Base-by-base conservation (phyloP, 2,888 invertebrate genomes). In the Nephrocerus scutellatus region DNA sequence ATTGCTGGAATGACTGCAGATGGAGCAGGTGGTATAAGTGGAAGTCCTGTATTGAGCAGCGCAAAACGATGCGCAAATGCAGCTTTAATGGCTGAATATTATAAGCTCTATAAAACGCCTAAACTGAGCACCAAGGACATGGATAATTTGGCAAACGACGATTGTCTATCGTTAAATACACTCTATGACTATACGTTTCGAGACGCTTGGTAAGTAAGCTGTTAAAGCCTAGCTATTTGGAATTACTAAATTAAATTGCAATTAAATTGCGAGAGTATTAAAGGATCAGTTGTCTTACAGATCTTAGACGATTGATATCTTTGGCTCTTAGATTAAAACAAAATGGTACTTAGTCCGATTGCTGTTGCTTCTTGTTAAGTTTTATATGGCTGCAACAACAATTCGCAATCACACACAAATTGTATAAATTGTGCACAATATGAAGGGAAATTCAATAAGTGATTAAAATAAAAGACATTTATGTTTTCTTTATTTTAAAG, bases 121-220 rank as follows among this genome's bases (percentile, higher is more conserved):
- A 71, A 77, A 47, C 74, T 93, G 55, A 80, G 79, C 35, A 77
- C 80, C 32, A 81, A 82, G 56, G 86, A 86, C 57, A 80, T 83
- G 51, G 87, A 90, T 55, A 79, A 78, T 43, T 81, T 82, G 54
- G 74, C 84, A 37, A 77, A 82, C 18, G 88, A 88, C 54, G 89
- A 91, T 62, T 84, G 84, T 61, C 79, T 80, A 54, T 77, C 81
- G 39, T 74, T 85, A 49, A 82, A 85, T 53, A 77, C 84, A 71
- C 75, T 95, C 14, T 93, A 93, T 69, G 91, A 93, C 70, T 91
- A 90, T 71, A 77, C 86, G 51, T 80, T 82, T 54, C 75, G 87
- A 52, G 78, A 85, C 62, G 84, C 83, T 28, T 91, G 90, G 91
- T 86, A 61, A 74, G 77, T 72, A 35, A 28, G 32, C 10, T 16